phyloP scores from a whole-genome alignment of 2,113 vertebrate genomes.

The Pelecanoides urinatrix region DNA sequence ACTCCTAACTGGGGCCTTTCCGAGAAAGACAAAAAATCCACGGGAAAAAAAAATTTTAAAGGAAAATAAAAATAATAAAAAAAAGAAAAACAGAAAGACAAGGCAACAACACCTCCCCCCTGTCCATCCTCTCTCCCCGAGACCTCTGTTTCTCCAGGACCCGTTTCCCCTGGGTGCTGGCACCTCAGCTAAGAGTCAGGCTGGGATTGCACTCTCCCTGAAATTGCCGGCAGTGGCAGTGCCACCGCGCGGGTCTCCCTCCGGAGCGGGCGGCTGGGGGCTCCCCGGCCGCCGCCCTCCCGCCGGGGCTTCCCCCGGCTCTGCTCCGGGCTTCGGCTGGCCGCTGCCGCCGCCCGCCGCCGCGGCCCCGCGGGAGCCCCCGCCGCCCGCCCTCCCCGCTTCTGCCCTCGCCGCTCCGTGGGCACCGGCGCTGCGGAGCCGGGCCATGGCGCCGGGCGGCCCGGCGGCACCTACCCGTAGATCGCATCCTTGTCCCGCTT shows the following conservation, averaged over 20 bases:
- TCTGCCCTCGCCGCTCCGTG: too few species aligned
- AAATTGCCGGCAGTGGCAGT: not conserved
- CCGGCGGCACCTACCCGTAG: too few species aligned
- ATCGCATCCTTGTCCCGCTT: too few species aligned
- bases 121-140: not conserved
- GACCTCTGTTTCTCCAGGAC: not conserved
- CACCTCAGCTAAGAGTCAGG: not conserved
- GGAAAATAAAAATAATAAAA: accelerated
- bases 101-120: not conserved
- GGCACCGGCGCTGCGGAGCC: too few species aligned
- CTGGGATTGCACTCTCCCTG: not conserved
- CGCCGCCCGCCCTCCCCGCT: too few species aligned
- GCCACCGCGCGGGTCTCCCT: not conserved
- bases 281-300: not conserved
- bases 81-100: not conserved
- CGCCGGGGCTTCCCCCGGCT: not conserved
- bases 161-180: not conserved
- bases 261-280: not conserved
- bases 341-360: not conserved
- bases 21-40: not conserved
- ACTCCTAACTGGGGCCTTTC: not conserved
- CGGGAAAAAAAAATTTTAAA: not conserved
- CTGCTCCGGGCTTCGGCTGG: not conserved
- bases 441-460: too few species aligned
- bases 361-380: not conserved